These are phyloP conservation scores for Lydus trimaculatus DNA, from an alignment of 2,888 invertebrate species.

Conservation along the genomic window DNA sequence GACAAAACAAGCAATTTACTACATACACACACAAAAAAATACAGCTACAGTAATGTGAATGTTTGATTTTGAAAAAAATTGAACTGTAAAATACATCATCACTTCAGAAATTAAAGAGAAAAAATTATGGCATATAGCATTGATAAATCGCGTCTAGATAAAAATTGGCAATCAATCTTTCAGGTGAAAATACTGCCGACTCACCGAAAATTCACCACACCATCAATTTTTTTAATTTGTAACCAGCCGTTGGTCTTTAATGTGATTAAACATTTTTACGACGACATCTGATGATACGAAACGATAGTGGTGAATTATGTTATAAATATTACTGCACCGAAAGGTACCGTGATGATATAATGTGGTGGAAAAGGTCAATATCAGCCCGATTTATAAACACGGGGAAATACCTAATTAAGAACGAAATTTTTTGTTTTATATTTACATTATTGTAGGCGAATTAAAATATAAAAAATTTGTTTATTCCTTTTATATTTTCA, in stretches of 20 bases:
- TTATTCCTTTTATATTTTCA: too few species aligned
- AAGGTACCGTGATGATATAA: too few species aligned
- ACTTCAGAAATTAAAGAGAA: background rate
- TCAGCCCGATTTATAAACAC: too few species aligned
- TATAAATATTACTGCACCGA: too few species aligned
- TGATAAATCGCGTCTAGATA: constrained; percentile 4
- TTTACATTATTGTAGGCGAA: too few species aligned
- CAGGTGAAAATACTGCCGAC: constrained; percentile 12
- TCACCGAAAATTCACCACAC: background rate
- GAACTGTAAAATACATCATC: background rate
- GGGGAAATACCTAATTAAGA: too few species aligned
- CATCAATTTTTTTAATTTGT: background rate
- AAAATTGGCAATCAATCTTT: constrained; percentile 15
- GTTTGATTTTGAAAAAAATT: background rate
- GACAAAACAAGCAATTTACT: background rate
- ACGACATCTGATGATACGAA: background rate
- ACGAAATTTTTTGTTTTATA: too few species aligned
- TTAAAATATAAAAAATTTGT: too few species aligned
- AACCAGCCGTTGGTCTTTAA: background rate
- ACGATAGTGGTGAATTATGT: too few species aligned
- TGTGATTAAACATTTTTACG: background rate
- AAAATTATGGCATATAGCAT: background rate
- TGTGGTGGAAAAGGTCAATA: too few species aligned
- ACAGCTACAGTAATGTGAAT: too few species aligned
- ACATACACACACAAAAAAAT: background rate